Evolutionary conservation across 1,140 invertebrate species (phyloP), one percentile per base, ranked within the genome.

Genomic region (Odontomachus brunneus): DNA sequence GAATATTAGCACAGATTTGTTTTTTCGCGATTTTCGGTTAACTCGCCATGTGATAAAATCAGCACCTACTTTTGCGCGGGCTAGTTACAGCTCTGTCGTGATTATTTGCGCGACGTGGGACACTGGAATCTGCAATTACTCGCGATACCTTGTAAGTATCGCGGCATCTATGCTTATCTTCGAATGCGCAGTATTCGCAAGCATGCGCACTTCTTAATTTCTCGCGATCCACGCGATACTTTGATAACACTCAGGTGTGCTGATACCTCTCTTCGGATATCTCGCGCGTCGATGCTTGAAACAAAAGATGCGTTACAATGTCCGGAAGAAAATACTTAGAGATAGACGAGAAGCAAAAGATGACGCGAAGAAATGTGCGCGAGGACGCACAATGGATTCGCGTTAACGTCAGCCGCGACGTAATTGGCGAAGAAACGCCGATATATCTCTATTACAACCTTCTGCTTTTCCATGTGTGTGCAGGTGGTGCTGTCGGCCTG

Each of bases 401-500:
- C 59, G n/a, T 51, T 44, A 15, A 60, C 17, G 24, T 14, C 12
- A 65, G 65, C 11, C 44, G 63, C 51, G 33, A 80, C 49, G 24
- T 78, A 78, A 71, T 80, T 65, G 65, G 14, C n/a, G 5, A 51
- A 38, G 5, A 29, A 48, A 11, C 12, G 12, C 26, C 11, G 19
- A 66, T 22, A 22, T 29, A 15, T 62, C 11, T 29, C 12, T 14
- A 44, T 76, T 29, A 65, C 19, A 15, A 73, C 14, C 15, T 3
- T 71, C 24, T 15, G 33, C 12, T 72, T 51, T 17, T 60, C 11
- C 65, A 19, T 59, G 33, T 80, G 76, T 83, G 53, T n/a, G 72
- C 94, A 97, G 95, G 96, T 97, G 83, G 96, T 97, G 33, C 89
- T 97, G 22, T 97, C 96, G 33, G 96, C 96, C 3, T 96, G 96